phyloP scores from a whole-genome alignment of 2,888 invertebrate species.

The Conus canariensis region DNA sequence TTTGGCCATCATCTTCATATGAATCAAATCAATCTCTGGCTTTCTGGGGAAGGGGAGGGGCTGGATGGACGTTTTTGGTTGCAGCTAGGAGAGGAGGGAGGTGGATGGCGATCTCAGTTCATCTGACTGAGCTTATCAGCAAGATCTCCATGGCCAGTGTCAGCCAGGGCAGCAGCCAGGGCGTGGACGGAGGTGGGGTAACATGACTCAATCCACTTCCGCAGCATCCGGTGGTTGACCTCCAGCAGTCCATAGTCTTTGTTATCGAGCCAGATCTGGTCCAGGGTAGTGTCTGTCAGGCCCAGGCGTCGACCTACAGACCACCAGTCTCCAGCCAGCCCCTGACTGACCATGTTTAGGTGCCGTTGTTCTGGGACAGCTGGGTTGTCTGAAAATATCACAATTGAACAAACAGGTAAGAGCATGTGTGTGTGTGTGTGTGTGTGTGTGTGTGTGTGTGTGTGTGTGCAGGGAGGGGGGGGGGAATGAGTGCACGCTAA shows the following conservation, averaged over 20 bases:
- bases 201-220: slow-evolving; percentile 30
- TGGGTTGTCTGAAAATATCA: neutral
- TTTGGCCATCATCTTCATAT: too few species aligned
- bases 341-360: neutral
- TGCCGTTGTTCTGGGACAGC: neutral
- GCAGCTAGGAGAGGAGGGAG: too few species aligned
- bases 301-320: slow-evolving; percentile 16
- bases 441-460: too few species aligned
- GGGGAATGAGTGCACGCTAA: too few species aligned
- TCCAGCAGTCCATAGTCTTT: slow-evolving; percentile 24
- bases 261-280: slow-evolving; percentile 29
- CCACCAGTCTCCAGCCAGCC: slow-evolving; percentile 7
- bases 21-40: too few species aligned
- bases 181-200: neutral
- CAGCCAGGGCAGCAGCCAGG: slow-evolving; percentile 27
- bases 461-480: too few species aligned
- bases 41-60: too few species aligned
- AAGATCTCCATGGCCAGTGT: neutral
- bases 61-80: too few species aligned
- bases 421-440: too few species aligned
- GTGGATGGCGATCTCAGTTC: neutral
- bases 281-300: slow-evolving; percentile 31
- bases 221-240: slow-evolving; percentile 36
- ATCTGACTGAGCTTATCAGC: neutral
- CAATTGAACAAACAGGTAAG: too few species aligned